These are phyloP conservation scores for Astropecten irregularis DNA, from an alignment of 53 echinoderm and acorn worm genomes.

Conservation along the genomic window DNA sequence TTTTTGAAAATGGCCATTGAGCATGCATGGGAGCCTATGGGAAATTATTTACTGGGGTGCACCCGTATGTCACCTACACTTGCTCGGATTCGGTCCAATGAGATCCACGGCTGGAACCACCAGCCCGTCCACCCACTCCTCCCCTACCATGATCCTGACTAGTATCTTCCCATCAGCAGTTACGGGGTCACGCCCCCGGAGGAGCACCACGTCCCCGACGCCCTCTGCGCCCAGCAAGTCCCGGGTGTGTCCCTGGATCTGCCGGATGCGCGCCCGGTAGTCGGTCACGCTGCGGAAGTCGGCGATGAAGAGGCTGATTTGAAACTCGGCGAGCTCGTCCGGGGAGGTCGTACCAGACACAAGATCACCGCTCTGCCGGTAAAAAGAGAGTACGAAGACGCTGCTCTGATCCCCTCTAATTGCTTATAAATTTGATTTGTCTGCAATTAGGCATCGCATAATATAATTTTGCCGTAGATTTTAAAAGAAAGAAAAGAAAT, in stretches of 20 bases:
- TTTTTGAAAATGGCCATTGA: too few species aligned
- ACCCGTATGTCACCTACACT: too few species aligned
- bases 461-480: too few species aligned
- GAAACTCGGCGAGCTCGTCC: conserved; percentile 35
- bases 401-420: neutral
- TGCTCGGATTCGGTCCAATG: conserved; percentile 44
- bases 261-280: neutral
- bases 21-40: too few species aligned
- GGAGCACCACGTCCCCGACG: neutral
- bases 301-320: conserved; percentile 36
- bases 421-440: neutral
- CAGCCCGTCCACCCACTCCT: conserved; percentile 49
- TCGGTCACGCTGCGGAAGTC: conserved; percentile 56
- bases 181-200: neutral
- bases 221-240: conserved; percentile 16
- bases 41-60: too few species aligned
- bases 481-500: neutral
- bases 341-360: neutral
- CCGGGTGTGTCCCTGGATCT: conserved; percentile 25
- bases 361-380: conserved; percentile 17
- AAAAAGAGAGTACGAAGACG: too few species aligned
- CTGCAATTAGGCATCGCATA: too few species aligned
- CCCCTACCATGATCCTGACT: conserved; percentile 13
- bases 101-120: conserved; percentile 52
- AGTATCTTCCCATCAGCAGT: conserved; percentile 12